Percentiles rank a stretch among this genome's conserved stretches.
phyloP scores from a whole-genome alignment of 2,888 invertebrate species.

The Sarcophaga rosellei region DNA sequence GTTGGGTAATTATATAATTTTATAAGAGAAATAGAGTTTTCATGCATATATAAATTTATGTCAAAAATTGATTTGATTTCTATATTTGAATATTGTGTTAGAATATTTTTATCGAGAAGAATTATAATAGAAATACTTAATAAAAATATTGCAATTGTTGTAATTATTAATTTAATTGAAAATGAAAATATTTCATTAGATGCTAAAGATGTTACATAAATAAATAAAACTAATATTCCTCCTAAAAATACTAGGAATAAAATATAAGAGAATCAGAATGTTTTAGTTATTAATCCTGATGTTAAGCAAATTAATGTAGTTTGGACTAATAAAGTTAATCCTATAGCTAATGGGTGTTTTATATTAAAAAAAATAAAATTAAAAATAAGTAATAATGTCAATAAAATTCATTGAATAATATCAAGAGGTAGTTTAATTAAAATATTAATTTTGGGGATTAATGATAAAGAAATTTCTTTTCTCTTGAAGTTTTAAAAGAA shows the following conservation, averaged over 20 bases:
- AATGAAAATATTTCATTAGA: slow-evolving; percentile 84
- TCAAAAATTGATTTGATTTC: slow-evolving; percentile 78
- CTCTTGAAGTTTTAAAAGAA: slow-evolving; percentile 85
- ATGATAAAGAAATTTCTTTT: slow-evolving; percentile 83
- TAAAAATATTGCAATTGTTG: slow-evolving; percentile 72
- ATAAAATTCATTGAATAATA: slow-evolving; percentile 74
- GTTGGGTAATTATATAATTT: slow-evolving; percentile 83
- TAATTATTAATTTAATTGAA: slow-evolving; percentile 74
- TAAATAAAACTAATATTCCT: slow-evolving; percentile 85
- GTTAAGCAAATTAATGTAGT: slow-evolving; percentile 82
- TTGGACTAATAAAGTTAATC: slow-evolving; percentile 83
- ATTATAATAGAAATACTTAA: slow-evolving; percentile 71
- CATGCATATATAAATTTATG: slow-evolving; percentile 74
- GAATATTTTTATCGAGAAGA: slow-evolving; percentile 73
- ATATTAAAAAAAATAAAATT: slow-evolving; percentile 80
- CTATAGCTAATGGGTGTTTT: slow-evolving; percentile 83
- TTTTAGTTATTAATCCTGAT: slow-evolving; percentile 82
- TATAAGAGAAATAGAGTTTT: slow-evolving; percentile 81
- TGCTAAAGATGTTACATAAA: slow-evolving; percentile 85
- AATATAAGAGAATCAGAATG: slow-evolving; percentile 85
- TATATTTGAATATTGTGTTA: slow-evolving; percentile 80
- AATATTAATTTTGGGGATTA: slow-evolving; percentile 89
- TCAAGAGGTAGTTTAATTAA: slow-evolving; percentile 85
- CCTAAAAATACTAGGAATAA: slow-evolving; percentile 85
- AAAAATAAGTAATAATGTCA: slow-evolving; percentile 73